phyloP scores from a whole-genome alignment of 1,140 invertebrate genomes.

The Cepaea nemoralis region DNA sequence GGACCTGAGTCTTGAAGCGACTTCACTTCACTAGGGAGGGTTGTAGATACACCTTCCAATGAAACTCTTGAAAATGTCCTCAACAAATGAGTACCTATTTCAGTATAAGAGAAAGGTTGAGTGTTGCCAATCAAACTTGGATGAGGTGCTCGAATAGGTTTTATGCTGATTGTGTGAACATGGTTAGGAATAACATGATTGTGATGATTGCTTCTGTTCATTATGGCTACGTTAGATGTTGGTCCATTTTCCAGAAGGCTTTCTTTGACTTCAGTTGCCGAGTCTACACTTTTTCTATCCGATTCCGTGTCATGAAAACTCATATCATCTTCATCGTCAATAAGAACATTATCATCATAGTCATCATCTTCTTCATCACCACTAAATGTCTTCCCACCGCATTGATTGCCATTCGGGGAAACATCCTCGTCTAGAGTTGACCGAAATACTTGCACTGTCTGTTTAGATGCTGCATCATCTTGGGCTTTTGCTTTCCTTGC shows the following conservation, averaged over 20 bases:
- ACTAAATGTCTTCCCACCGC: background rate
- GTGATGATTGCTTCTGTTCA: background rate
- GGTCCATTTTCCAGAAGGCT: background rate
- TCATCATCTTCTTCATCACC: conserved; percentile 36
- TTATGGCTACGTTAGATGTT: background rate
- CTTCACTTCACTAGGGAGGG: background rate
- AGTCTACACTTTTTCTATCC: conserved; percentile 18
- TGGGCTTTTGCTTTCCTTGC: background rate
- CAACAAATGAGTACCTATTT: conserved; percentile 11
- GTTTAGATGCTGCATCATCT: background rate
- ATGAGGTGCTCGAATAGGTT: background rate
- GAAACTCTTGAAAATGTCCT: background rate
- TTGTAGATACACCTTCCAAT: background rate
- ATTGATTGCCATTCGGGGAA: background rate
- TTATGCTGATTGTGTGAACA: background rate
- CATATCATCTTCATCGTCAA: conserved; percentile 36
- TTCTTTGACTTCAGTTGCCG: conserved; percentile 23
- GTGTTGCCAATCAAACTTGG: background rate
- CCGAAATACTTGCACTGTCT: background rate
- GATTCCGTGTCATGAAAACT: conserved; percentile 33
- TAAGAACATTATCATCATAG: conserved; percentile 34
- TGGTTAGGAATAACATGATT: background rate
- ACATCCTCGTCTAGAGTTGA: conserved; percentile 33
- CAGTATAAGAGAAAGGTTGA: background rate
- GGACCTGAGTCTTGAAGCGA: conserved; percentile 1